These are phyloP conservation scores for Orius laevigatus DNA, from an alignment of 1,140 invertebrate species.

Conservation along the genomic window DNA sequence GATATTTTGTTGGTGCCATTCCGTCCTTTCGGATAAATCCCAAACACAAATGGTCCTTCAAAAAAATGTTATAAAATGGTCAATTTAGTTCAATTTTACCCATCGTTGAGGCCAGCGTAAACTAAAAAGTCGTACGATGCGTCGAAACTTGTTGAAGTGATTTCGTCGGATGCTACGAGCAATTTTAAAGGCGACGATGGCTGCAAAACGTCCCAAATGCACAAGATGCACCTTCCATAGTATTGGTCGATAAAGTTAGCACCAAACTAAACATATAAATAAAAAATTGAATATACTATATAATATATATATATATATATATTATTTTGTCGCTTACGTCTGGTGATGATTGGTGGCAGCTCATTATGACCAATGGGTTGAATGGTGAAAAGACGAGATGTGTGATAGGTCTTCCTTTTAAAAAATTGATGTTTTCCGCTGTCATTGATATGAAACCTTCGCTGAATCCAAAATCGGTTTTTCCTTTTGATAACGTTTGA, in stretches of 20 bases:
- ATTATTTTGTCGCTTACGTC: neutral
- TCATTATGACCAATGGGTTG: neutral
- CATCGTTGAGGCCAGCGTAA: constrained; percentile 11
- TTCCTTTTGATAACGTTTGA: neutral
- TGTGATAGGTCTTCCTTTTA: constrained; percentile 5
- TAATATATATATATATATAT: neutral
- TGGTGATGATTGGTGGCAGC: neutral
- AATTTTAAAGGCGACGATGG: constrained; percentile 6
- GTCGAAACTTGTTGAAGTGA: constrained; percentile 9
- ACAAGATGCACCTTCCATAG: neutral
- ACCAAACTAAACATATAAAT: no score
- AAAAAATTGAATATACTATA: neutral
- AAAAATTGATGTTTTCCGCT: constrained; percentile 7
- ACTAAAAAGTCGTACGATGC: constrained; percentile 1
- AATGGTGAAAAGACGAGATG: constrained; percentile 9
- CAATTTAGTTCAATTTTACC: neutral
- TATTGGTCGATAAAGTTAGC: no score
- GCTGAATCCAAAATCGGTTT: constrained; percentile 7
- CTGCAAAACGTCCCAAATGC: constrained; percentile 12
- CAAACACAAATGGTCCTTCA: constrained; percentile 7
- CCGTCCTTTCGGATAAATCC: constrained; percentile 8
- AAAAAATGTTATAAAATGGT: constrained; percentile 1
- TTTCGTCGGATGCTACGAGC: constrained; percentile 8
- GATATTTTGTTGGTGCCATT: neutral
- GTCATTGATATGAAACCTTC: constrained; percentile 8